A percentile compares a stretch with the other conserved stretches of the same genome.
phyloP scores from a whole-genome alignment of 2,797 vertebrate species.

The Propithecus perrieri region DNA sequence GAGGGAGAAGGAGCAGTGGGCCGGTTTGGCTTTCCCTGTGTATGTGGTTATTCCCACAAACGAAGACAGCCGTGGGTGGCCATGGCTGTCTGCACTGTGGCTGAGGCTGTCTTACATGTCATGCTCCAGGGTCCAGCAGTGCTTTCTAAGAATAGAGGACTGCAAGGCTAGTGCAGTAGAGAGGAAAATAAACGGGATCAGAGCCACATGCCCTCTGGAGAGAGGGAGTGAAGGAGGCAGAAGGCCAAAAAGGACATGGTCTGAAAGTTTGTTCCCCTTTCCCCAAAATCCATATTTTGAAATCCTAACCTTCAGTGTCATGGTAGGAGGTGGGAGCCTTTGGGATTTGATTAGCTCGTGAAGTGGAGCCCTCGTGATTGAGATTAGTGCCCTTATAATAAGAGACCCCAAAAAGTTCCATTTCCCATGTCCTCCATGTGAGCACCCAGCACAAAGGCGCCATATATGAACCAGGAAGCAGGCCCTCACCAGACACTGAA shows the following conservation, averaged over 20 bases:
- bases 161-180: background rate
- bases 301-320: background rate
- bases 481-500: background rate
- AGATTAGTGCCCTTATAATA: background rate
- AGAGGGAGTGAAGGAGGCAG: background rate
- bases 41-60: background rate
- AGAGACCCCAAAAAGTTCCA: too few species aligned
- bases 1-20: background rate
- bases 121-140: background rate
- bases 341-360: background rate
- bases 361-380: background rate
- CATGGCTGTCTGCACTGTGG: background rate
- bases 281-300: background rate
- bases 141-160: slow-evolving; percentile 3
- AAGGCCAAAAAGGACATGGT: background rate
- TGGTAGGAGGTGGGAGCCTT: background rate
- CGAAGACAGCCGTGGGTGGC: background rate
- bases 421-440: background rate
- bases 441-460: background rate
- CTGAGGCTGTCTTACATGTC: background rate
- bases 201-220: background rate
- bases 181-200: background rate
- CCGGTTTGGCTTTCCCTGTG: background rate
- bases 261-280: background rate
- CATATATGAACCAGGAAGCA: background rate